Percentiles rank a stretch among this genome's conserved stretches.
phyloP scores from a whole-genome alignment of 2,888 invertebrate species.

The Epsilonema sp. region DNA sequence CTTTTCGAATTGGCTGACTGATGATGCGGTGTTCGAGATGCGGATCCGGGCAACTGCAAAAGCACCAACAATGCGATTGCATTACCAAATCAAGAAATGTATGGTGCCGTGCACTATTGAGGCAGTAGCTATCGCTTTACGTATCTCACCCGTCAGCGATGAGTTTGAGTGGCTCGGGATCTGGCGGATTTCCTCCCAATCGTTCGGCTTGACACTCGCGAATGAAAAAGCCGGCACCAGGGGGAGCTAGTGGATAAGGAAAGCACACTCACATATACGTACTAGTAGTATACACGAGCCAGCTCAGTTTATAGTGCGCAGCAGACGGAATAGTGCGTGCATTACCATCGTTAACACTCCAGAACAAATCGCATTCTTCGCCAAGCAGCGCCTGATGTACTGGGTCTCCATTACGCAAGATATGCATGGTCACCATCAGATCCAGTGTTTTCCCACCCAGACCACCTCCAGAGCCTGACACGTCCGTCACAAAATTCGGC shows the following conservation, averaged over 20 bases:
- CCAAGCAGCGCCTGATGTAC: constrained; percentile 8
- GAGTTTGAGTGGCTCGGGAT: constrained; percentile 19
- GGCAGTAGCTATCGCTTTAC: neutral
- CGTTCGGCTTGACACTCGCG: constrained; percentile 24
- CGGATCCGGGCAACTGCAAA: constrained; percentile 22
- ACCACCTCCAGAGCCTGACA: no score
- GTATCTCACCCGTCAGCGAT: constrained; percentile 20
- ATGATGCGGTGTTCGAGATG: constrained; percentile 18
- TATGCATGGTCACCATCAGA: constrained; percentile 2
- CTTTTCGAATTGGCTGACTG: constrained; percentile 15
- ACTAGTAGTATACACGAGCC: no score
- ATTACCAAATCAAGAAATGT: neutral
- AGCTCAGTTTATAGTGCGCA: no score
- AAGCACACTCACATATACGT: no score
- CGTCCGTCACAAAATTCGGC: no score
- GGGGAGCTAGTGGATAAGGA: no score
- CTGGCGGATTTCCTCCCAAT: constrained; percentile 21
- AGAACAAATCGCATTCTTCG: constrained; percentile 4
- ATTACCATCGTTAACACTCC: neutral
- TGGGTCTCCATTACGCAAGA: constrained; percentile 4
- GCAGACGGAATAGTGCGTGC: no score
- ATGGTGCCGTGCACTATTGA: constrained; percentile 2
- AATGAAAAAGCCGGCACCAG: constrained; percentile 19
- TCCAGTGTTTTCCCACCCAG: no score
- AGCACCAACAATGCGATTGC: neutral